phyloP scores from a whole-genome alignment of 2,797 vertebrate genomes.

The Coracias cyanogaster region DNA sequence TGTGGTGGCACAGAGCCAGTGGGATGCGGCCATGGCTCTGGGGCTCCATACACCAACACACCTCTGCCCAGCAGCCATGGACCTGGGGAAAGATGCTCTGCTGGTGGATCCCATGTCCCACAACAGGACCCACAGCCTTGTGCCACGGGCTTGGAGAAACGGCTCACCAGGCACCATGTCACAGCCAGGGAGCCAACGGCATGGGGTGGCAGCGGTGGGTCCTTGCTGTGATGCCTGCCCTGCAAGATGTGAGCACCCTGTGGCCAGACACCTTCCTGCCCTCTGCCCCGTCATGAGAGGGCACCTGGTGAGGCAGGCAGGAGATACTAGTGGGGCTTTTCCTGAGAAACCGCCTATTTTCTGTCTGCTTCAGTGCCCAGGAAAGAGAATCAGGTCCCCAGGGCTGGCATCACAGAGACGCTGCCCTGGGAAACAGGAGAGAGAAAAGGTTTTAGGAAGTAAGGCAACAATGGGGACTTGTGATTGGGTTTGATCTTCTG shows the following conservation, averaged over 20 bases:
- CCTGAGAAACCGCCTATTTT: not conserved
- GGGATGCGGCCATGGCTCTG: not conserved
- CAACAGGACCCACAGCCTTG: not conserved
- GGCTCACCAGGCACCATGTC: accelerated
- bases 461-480: not conserved
- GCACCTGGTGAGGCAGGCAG: not conserved
- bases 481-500: constrained; percentile 16
- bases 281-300: not conserved
- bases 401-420: not conserved
- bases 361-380: not conserved
- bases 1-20: not conserved
- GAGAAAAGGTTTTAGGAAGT: not conserved
- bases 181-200: not conserved
- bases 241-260: no score
- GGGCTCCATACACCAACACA: accelerated
- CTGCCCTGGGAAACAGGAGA: constrained; percentile 8
- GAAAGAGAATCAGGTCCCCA: not conserved
- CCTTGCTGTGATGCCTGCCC: accelerated
- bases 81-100: accelerated
- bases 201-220: not conserved
- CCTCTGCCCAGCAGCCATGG: not conserved
- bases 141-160: accelerated
- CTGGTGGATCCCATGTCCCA: accelerated
- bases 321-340: not conserved
- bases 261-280: not conserved